phyloP scores from a whole-genome alignment of 2,888 invertebrate species.

The Cheilosia pagana region DNA sequence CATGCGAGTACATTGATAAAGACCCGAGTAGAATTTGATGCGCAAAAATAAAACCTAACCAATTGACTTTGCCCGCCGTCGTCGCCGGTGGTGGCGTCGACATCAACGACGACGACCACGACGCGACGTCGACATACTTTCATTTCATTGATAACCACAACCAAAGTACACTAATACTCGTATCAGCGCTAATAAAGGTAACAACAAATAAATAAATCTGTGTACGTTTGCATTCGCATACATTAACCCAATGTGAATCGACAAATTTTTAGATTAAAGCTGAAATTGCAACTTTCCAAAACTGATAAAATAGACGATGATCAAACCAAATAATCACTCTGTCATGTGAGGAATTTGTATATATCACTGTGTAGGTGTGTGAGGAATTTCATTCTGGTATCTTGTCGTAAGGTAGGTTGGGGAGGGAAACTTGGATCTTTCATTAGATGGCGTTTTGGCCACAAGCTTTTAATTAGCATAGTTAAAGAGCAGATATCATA shows the following conservation, averaged over 20 bases:
- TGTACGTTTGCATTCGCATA: constrained; percentile 8
- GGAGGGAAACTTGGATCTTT: neutral
- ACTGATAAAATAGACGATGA: constrained; percentile 28
- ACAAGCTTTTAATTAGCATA: neutral
- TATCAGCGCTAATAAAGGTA: constrained; percentile 5
- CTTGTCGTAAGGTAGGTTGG: neutral
- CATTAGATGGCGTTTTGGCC: neutral
- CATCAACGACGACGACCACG: constrained; percentile 8
- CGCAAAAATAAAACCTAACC: constrained; percentile 25
- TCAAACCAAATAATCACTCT: constrained; percentile 12
- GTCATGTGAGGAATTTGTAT: constrained; percentile 6
- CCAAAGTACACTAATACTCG: constrained; percentile 7
- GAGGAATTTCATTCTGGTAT: constrained; percentile 1
- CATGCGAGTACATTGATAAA: constrained; percentile 50
- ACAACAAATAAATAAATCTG: constrained; percentile 4
- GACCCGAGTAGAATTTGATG: constrained; percentile 33
- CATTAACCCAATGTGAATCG: constrained; percentile 13
- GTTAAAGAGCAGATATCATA: too few species aligned
- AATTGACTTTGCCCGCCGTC: constrained; percentile 21
- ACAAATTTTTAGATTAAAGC: constrained; percentile 35
- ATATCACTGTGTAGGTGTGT: neutral
- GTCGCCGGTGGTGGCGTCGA: neutral
- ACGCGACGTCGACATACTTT: constrained; percentile 44
- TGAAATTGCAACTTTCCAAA: constrained; percentile 6
- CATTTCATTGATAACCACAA: constrained; percentile 49